Base-by-base conservation (phyloP, 2,888 invertebrate species). In the Plagodis dolabraria region DNA sequence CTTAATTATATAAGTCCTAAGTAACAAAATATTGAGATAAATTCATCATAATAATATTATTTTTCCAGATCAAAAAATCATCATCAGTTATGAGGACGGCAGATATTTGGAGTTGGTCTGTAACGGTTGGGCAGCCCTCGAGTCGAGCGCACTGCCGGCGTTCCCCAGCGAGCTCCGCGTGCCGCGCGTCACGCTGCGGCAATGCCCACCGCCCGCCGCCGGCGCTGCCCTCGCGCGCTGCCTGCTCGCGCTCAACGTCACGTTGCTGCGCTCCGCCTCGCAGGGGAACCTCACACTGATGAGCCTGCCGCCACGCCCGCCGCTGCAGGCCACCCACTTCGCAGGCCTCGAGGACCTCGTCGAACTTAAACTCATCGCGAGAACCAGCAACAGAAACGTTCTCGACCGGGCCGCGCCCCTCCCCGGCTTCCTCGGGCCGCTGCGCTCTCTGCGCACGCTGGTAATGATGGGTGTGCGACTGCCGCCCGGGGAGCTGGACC, bases 401-500 rank as follows among this genome's bases (percentile, higher is more conserved):
- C 8, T 4, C 34, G 6, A 5, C 33, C 11, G 9, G 2, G 48
- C 67, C 6, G 33, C 44, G 22, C 38, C 6, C 54, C n/a, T n/a
- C 8, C 6, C 34, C 34, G 49, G 47, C 8, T 63, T 55, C 42
- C 57, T 67, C 7, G 12, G 36, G 10, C 34, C n/a, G 5, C 61
- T 65, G 10, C 10, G 5, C 7, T 33, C 2, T 6, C 51, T 63
- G 53, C 36, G 7, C 9, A 22, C 38, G 22, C 64, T 68, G 8
- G 43, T 49, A 12, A 46, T 63, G 36, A 1, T 2, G 5, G 0
- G 7, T 6, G 42, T 36, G 7, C 0, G 6, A 11, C 58, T 69
- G 38, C 48, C 44, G 12, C 42, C 53, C n/a, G 12, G 22, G 38
- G 9, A 95, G 95, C 74, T 96, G 96, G 95, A 95, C 9, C 33